A percentile compares a stretch with the other conserved stretches of the same genome.
These are phyloP conservation scores for Apteryx mantelli DNA, from an alignment of 2,113 vertebrate species.

Conservation along the genomic window DNA sequence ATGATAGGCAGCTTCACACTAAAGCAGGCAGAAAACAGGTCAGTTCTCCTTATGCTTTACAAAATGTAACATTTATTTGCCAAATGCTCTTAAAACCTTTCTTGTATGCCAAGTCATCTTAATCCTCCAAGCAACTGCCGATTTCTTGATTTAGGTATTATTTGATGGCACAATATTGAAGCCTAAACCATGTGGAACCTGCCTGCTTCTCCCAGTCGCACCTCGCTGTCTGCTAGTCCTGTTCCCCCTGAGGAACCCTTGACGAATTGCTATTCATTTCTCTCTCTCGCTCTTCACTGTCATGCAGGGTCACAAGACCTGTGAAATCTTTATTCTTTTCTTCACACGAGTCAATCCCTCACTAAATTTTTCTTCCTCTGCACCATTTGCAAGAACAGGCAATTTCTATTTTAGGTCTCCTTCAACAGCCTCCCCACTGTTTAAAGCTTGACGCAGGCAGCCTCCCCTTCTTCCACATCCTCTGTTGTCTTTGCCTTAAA, in stretches of 20 bases:
- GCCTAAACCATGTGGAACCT: background rate
- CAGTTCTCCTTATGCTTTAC: background rate
- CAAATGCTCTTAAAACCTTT: background rate
- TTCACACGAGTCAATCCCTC: background rate
- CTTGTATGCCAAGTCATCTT: background rate
- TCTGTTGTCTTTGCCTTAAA: background rate
- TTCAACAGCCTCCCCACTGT: background rate
- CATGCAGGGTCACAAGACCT: accelerated
- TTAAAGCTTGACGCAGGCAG: background rate
- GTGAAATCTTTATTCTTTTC: background rate
- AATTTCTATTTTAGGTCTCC: background rate
- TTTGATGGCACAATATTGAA: background rate
- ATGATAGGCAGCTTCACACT: background rate
- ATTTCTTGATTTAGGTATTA: background rate
- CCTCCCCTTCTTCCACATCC: background rate
- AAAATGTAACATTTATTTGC: background rate
- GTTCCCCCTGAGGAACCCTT: background rate
- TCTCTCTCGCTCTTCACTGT: background rate
- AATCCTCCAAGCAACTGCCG: background rate
- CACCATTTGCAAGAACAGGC: background rate
- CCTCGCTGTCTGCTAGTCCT: background rate
- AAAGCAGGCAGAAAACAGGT: background rate
- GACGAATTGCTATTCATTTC: background rate
- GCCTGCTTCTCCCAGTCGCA: background rate
- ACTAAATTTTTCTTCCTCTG: background rate